Conservation (phyloP, 2,797 vertebrate species). For the Calcarius lapponicus region DNA sequence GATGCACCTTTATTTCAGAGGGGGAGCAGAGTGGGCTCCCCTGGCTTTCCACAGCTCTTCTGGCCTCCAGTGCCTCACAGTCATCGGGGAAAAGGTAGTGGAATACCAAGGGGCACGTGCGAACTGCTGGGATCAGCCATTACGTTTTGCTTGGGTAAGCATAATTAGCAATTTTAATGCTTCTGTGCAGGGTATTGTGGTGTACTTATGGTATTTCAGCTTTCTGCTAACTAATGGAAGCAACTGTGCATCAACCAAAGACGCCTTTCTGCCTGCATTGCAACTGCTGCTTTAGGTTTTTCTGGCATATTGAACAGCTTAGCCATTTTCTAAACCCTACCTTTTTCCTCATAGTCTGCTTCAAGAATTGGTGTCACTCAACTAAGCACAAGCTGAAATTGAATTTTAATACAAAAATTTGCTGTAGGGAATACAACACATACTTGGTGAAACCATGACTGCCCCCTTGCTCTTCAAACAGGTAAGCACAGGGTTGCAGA, state of each 20-base stretch:
- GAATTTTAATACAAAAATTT: background rate
- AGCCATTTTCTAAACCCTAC: background rate
- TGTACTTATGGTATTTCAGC: background rate
- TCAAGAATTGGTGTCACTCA: background rate
- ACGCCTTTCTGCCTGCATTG: conserved; percentile 45
- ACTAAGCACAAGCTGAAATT: background rate
- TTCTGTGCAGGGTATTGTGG: conserved; percentile 20
- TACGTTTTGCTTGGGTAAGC: background rate
- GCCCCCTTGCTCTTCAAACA: background rate
- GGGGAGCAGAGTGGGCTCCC: background rate
- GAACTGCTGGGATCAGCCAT: background rate
- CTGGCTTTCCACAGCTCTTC: background rate
- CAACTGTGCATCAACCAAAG: conserved; percentile 66
- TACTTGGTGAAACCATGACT: background rate
- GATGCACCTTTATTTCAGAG: background rate
- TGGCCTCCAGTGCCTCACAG: conserved; percentile 4
- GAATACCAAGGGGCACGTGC: background rate
- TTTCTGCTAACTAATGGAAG: conserved; percentile 7
- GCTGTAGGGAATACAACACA: background rate
- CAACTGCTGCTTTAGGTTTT: background rate
- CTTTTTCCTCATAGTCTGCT: conserved; percentile 1
- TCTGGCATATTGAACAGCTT: background rate
- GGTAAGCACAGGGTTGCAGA: background rate
- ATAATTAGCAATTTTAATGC: background rate
- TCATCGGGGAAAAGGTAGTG: background rate